Evolutionary conservation across 2,113 vertebrate species (phyloP).

Genomic region (Rousettus leschenaultii): DNA sequence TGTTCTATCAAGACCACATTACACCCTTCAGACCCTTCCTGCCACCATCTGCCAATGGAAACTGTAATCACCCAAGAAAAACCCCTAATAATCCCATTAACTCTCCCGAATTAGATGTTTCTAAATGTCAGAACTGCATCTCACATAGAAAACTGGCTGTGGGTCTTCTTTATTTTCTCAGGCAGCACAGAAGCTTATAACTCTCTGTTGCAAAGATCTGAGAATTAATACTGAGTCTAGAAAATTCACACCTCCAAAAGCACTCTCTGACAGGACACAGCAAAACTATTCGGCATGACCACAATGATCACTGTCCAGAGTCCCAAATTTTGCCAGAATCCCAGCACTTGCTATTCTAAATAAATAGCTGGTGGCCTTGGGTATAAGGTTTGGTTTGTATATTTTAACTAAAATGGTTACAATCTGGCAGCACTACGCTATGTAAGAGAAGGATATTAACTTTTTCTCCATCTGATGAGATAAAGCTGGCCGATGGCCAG

Average conservation of each 20-base stretch:
- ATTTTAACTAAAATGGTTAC: background rate
- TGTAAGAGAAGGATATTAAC: background rate
- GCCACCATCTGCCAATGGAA: conserved; percentile 11
- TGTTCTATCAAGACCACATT: conserved; percentile 55
- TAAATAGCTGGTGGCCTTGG: background rate
- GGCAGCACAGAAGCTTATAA: background rate
- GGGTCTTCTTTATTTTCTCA: background rate
- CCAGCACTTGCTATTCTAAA: background rate
- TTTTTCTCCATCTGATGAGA: background rate
- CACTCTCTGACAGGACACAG: background rate
- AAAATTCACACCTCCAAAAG: background rate
- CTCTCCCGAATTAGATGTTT: background rate
- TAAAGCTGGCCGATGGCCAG: background rate
- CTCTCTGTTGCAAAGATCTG: background rate
- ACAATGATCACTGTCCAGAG: background rate
- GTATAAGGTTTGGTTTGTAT: background rate
- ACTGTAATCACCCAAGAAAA: conserved; percentile 29
- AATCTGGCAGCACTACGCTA: background rate
- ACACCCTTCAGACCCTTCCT: conserved; percentile 15
- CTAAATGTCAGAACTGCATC: conserved; percentile 3
- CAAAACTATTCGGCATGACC: background rate
- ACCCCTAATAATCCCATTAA: background rate
- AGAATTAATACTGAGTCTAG: background rate
- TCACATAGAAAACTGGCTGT: background rate
- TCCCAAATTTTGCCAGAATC: background rate